These are phyloP conservation scores for Rhagonycha lutea DNA, from an alignment of 2,888 invertebrate genomes.

Conservation along the genomic window DNA sequence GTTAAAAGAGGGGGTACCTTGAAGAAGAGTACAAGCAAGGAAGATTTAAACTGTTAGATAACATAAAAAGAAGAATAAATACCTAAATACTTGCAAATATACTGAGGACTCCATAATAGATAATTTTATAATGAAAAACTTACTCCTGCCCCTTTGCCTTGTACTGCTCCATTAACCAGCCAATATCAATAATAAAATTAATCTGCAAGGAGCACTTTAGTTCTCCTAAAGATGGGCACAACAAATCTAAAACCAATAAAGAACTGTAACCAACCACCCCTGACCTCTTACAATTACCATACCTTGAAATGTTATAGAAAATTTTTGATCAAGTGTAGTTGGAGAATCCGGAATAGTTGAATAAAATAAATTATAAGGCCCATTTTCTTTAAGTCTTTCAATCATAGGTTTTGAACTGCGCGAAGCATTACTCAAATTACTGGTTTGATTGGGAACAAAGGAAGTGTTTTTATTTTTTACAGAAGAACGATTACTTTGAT, in stretches of 20 bases:
- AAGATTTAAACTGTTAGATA: too few species aligned
- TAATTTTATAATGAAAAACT: slow-evolving; percentile 33
- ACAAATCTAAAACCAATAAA: slow-evolving; percentile 65
- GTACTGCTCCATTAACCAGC: slow-evolving; percentile 88
- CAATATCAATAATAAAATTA: slow-evolving; percentile 90
- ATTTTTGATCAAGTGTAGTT: slow-evolving; percentile 66
- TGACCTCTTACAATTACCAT: background rate
- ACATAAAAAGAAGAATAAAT: too few species aligned
- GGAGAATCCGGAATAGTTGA: slow-evolving; percentile 69
- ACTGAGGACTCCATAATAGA: too few species aligned
- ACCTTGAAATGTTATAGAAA: slow-evolving; percentile 74
- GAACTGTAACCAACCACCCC: background rate
- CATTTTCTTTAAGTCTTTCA: slow-evolving; percentile 66
- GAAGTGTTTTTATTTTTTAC: slow-evolving; percentile 49
- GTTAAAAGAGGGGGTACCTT: too few species aligned
- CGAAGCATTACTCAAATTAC: slow-evolving; percentile 51
- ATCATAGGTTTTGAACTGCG: slow-evolving; percentile 61
- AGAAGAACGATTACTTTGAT: slow-evolving; percentile 36
- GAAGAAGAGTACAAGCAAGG: too few species aligned
- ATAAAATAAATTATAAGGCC: slow-evolving; percentile 77
- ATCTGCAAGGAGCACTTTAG: slow-evolving; percentile 80
- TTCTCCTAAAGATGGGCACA: slow-evolving; percentile 77
- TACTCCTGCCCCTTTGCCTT: slow-evolving; percentile 74
- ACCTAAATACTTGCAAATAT: too few species aligned
- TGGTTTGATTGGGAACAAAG: slow-evolving; percentile 59